phyloP scores from a whole-genome alignment of 2,888 invertebrate species.

The Tenthredo livida region DNA sequence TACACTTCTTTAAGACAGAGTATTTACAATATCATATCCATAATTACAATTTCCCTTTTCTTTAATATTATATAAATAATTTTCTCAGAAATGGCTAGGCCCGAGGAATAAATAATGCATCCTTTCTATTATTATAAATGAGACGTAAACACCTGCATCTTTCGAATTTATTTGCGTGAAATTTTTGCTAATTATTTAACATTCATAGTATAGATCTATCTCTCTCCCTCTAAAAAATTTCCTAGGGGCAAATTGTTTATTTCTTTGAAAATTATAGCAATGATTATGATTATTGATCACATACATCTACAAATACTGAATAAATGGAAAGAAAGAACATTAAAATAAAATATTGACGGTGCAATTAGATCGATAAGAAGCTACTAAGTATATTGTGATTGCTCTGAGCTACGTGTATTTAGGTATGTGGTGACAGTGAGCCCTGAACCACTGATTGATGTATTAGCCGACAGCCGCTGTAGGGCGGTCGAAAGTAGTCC shows the following conservation, averaged over 20 bases:
- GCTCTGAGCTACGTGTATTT: slow-evolving; percentile 54
- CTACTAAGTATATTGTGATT: slow-evolving; percentile 46
- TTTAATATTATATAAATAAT: slow-evolving; percentile 1
- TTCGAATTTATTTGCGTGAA: slow-evolving; percentile 3
- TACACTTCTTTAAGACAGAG: slow-evolving; percentile 27
- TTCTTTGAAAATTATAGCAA: slow-evolving; percentile 30
- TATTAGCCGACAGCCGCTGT: slow-evolving; percentile 62
- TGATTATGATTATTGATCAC: not conserved
- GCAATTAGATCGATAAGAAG: slow-evolving; percentile 27
- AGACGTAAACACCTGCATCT: slow-evolving; percentile 22
- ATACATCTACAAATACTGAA: slow-evolving; percentile 10
- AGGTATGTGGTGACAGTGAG: slow-evolving; percentile 60
- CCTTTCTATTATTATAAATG: slow-evolving; percentile 31
- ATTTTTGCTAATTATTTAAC: not conserved
- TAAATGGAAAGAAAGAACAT: slow-evolving; percentile 16
- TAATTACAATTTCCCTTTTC: slow-evolving; percentile 25
- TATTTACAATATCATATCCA: slow-evolving; percentile 49
- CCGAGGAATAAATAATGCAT: slow-evolving; percentile 46
- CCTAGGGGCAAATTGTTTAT: slow-evolving; percentile 22
- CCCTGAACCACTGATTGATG: slow-evolving; percentile 60
- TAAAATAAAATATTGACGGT: not conserved
- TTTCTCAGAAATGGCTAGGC: slow-evolving; percentile 38
- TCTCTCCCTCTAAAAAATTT: not conserved
- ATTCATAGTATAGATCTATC: slow-evolving; percentile 18
- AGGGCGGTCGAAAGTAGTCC: slow-evolving; percentile 39